Evolutionary conservation across 1,140 invertebrate genomes (phyloP).

Genomic region (Catajapyx aquilonaris): DNA sequence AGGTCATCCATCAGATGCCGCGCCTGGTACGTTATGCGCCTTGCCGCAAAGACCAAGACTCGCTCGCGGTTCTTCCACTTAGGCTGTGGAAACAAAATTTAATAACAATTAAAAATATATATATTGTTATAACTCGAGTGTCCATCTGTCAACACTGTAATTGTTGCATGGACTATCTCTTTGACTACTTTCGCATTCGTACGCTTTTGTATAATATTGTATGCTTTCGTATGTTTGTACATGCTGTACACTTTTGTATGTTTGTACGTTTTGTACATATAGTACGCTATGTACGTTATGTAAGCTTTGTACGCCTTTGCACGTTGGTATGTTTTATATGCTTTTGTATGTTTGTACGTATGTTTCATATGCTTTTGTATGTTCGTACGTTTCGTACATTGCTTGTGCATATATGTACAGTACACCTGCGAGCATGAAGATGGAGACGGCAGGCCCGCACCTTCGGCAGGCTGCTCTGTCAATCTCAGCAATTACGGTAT

Average conservation of each 20-base stretch:
- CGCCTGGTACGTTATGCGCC: constrained; percentile 75
- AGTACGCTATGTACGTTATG: too few relatives aligned
- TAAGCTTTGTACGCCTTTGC: constrained; percentile 8
- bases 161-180: neutral
- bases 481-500: too few relatives aligned
- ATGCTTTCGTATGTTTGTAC: neutral
- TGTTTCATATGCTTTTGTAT: constrained; percentile 6
- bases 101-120: too few relatives aligned
- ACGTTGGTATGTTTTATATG: constrained; percentile 1
- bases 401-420: constrained; percentile 4
- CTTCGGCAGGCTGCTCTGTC: too few relatives aligned
- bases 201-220: neutral
- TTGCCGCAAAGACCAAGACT: constrained; percentile 72
- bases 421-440: constrained; percentile 1
- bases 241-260: constrained; percentile 2
- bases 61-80: constrained; percentile 89
- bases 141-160: neutral
- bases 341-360: constrained; percentile 3
- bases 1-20: constrained; percentile 92
- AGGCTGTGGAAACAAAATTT: constrained; percentile 28
- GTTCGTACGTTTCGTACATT: too few relatives aligned
- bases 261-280: too few relatives aligned
- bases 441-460: too few relatives aligned
- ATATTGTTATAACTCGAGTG: neutral
- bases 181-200: neutral